Evolutionary conservation across 2,113 vertebrate species (phyloP).

Genomic region (Dolichotis patagonum): DNA sequence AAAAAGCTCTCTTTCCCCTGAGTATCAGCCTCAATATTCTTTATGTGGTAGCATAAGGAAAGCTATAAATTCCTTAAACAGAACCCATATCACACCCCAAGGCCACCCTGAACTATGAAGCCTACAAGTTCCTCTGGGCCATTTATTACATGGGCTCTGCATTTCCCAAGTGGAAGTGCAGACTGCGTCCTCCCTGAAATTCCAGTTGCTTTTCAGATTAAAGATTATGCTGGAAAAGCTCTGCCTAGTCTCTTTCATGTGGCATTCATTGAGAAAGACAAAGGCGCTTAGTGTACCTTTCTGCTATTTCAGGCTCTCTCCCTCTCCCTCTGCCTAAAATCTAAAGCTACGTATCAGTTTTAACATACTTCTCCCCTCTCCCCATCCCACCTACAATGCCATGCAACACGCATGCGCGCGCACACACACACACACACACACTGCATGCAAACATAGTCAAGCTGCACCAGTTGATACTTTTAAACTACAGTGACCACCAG

Average conservation of each 20-base stretch:
- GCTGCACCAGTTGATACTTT: not conserved
- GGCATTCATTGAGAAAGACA: not conserved
- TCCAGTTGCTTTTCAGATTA: not conserved
- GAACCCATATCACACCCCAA: not conserved
- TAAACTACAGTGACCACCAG: not conserved
- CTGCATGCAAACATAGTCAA: not conserved
- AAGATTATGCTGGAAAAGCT: not conserved
- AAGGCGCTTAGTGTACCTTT: not conserved
- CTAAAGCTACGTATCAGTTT: not conserved
- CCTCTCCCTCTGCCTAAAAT: not conserved
- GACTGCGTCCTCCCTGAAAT: not conserved
- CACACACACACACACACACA: not conserved
- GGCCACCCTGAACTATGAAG: not conserved
- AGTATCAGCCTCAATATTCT: not conserved
- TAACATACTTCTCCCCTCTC: not conserved
- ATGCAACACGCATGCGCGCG: not conserved
- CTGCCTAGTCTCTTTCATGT: not conserved
- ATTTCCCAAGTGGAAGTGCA: not conserved
- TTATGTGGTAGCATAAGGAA: not conserved
- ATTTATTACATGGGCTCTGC: not conserved
- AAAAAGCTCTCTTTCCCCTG: not conserved
- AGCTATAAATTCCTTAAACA: not conserved
- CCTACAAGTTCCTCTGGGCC: not conserved
- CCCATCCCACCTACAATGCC: not conserved
- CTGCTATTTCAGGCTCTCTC: not conserved